Percentiles rank a stretch among this genome's conserved stretches.
Evolutionary conservation across 2,797 vertebrate species (phyloP).

Genomic region (Oreonectes daqikongensis): DNA sequence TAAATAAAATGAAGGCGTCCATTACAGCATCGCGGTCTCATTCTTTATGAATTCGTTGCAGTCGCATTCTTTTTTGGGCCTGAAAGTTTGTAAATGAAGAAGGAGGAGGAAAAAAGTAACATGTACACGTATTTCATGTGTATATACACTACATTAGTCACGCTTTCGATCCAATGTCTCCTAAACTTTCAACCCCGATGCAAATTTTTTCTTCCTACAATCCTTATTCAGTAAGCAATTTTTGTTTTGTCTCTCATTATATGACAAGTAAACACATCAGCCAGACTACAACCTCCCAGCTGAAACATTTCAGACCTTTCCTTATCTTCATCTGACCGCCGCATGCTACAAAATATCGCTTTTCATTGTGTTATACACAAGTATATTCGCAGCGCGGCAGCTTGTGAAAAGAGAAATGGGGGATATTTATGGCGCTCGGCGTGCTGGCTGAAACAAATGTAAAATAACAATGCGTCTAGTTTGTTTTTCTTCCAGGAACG

Average conservation of each 20-base stretch:
- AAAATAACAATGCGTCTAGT: slow-evolving; percentile 42
- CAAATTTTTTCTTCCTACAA: too few relatives aligned
- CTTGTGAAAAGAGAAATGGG: slow-evolving; percentile 34
- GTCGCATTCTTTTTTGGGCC: neutral
- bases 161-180: neutral
- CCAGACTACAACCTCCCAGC: neutral
- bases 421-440: slow-evolving; percentile 16
- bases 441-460: slow-evolving; percentile 19
- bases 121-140: too few relatives aligned
- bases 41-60: too few relatives aligned
- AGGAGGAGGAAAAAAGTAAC: neutral
- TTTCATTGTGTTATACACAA: slow-evolving; percentile 44
- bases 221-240: slow-evolving; percentile 7
- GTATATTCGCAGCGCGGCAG: slow-evolving; percentile 20
- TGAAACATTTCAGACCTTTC: slow-evolving; percentile 35
- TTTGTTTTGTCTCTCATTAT: slow-evolving; percentile 19
- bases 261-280: slow-evolving; percentile 21
- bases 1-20: slow-evolving; percentile 17
- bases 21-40: neutral
- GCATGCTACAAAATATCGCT: slow-evolving; percentile 19
- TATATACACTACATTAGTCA: too few relatives aligned
- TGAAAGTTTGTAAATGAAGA: slow-evolving; percentile 32
- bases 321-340: slow-evolving; percentile 40
- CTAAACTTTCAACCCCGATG: too few relatives aligned
- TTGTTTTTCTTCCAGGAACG: slow-evolving; percentile 39